These are phyloP conservation scores for Oscheius sp. DNA, from an alignment of 1,140 invertebrate genomes.

Conservation along the genomic window DNA sequence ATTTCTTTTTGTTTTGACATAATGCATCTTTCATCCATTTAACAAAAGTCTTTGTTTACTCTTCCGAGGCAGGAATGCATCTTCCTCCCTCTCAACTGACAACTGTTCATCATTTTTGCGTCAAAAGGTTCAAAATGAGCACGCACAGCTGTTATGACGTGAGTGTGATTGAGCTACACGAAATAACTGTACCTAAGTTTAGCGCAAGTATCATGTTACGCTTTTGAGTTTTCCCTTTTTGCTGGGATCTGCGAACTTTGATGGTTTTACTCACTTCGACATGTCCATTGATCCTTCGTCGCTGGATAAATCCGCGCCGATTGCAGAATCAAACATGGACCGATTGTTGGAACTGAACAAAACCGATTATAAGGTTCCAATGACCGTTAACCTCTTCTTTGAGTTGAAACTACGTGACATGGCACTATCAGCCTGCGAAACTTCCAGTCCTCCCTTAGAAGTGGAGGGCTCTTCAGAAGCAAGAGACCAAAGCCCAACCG, in stretches of 20 bases:
- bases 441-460: not conserved
- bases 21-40: too few species aligned
- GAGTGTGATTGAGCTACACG: not conserved
- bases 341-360: not conserved
- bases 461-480: not conserved
- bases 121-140: not conserved
- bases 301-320: constrained; percentile 21
- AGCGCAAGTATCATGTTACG: too few species aligned
- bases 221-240: not conserved
- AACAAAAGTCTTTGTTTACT: too few species aligned
- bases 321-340: constrained; percentile 33
- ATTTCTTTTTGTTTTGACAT: too few species aligned
- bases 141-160: not conserved
- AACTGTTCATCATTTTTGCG: too few species aligned
- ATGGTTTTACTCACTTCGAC: constrained; percentile 6
- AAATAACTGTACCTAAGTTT: not conserved
- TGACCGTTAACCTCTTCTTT: not conserved
- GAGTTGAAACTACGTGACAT: constrained; percentile 15
- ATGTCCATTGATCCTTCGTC: constrained; percentile 21
- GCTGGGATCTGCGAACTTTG: not conserved
- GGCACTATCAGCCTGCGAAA: constrained; percentile 7
- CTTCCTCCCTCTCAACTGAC: too few species aligned
- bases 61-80: too few species aligned
- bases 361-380: not conserved
- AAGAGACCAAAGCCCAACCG: constrained; percentile 1